Evolutionary conservation across 2,113 vertebrate species (phyloP).

Genomic region (Neodontobutis hainanensis): DNA sequence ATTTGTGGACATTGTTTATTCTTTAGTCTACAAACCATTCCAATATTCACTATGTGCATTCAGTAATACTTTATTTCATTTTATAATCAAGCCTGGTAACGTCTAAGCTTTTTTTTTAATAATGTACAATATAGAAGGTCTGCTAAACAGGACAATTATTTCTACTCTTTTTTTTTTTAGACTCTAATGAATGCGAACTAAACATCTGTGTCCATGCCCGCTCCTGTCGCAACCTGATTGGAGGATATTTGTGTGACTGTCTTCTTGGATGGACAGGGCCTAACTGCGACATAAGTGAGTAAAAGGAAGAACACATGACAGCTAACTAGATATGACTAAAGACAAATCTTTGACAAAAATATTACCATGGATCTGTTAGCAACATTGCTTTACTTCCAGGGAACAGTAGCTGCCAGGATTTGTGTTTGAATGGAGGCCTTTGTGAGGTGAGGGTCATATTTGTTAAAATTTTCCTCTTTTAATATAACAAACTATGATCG

Average conservation of each 20-base stretch:
- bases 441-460: slow-evolving; percentile 84
- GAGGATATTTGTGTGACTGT: slow-evolving; percentile 96
- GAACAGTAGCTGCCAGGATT: slow-evolving; percentile 92
- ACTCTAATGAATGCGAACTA: slow-evolving; percentile 94
- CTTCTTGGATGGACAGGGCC: slow-evolving; percentile 91
- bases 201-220: slow-evolving; percentile 91
- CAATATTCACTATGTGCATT: too few species aligned
- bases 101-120: too few species aligned
- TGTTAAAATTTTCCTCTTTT: not conserved
- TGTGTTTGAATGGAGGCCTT: slow-evolving; percentile 91
- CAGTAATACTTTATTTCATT: not conserved
- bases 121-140: too few species aligned
- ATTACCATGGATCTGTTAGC: slow-evolving; percentile 6
- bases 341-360: not conserved
- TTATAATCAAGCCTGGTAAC: not conserved
- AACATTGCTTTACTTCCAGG: slow-evolving; percentile 75
- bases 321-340: not conserved
- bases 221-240: slow-evolving; percentile 95
- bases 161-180: slow-evolving; percentile 74
- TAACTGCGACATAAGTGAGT: slow-evolving; percentile 95
- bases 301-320: not conserved
- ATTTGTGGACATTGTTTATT: too few species aligned
- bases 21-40: too few species aligned
- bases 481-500: too few species aligned
- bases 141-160: not conserved